Evolutionary conservation across 2,888 invertebrate genomes (phyloP), one percentile per base, ranked within the genome.

Genomic region (Cheilosia vernalis): DNA sequence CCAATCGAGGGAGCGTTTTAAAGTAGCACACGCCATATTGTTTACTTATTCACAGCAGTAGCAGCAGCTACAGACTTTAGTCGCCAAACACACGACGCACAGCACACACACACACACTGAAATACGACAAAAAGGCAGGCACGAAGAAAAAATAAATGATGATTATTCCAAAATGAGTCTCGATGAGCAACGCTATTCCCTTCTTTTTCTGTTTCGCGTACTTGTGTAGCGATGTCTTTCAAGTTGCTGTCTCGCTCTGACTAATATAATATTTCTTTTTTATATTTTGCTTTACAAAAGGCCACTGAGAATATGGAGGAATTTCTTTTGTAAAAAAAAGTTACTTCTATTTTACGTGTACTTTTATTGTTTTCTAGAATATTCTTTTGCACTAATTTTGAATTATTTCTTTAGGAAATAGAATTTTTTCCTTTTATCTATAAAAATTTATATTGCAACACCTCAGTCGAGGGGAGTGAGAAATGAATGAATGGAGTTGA

Each of bases 21-120:
- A 94, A 90, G 98, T 98, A 93, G 98, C 98, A 94, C 98, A 98
- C 94, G 98, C 98, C 98, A 99, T 99, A 81, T 85, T 85, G 77
- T 85, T 80, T 85, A 85, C 85, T 81, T 74, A 80, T 70, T 85
- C 72, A 85, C 80, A 85, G 79, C 84, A 84, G 83, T 21, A 69
- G 61, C 55, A 60, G 56, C 21, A 55, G 33, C 19, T 66, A 49
- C 37, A 40, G 64, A 79, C 73, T 78, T 77, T 24, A 76, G 42
- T 77, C 56, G 30, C 7, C 33, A 40, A 40, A 49, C 19, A 30
- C 61, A 15, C 55, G 51, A 56, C 63, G 30, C 73, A 69, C 37
- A 37, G 37, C 37, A 37, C 33, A 9, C 37, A 13, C 37, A 37
- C 56, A 17, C 72, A 77, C 82, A 49, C 72, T 51, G 66, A 40